A percentile compares a stretch with the other conserved stretches of the same genome.
phyloP scores from a whole-genome alignment of 2,797 vertebrate genomes.

The Astyanax mexicanus region DNA sequence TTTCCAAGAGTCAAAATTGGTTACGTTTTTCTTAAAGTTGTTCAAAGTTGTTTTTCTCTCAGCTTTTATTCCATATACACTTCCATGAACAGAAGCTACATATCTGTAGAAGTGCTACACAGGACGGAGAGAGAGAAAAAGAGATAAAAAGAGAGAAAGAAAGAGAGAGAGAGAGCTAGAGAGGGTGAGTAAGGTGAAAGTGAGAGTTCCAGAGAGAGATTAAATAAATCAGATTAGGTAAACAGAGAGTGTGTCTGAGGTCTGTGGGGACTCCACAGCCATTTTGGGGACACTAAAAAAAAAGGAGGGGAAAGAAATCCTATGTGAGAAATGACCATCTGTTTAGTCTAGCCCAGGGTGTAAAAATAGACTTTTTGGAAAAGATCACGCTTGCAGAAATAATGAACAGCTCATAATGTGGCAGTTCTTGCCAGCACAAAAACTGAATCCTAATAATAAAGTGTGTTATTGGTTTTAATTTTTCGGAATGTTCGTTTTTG shows the following conservation, averaged over 20 bases:
- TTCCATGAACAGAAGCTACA: not conserved
- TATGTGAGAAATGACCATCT: slow-evolving; percentile 8
- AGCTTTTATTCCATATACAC: not conserved
- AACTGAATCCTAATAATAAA: not conserved
- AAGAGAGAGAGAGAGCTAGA: not conserved
- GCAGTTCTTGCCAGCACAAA: not conserved
- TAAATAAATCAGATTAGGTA: not conserved
- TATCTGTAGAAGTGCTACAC: not conserved
- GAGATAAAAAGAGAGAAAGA: too few relatives aligned
- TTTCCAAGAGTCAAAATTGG: too few relatives aligned
- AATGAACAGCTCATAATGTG: not conserved
- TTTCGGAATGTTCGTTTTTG: too few relatives aligned
- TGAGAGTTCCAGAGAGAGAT: slow-evolving; percentile 19
- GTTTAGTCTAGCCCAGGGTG: not conserved
- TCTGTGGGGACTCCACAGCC: not conserved
- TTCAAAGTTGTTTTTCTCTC: too few relatives aligned
- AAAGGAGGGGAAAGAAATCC: not conserved
- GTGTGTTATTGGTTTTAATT: not conserved
- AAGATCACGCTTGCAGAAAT: not conserved
- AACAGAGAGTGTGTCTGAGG: not conserved
- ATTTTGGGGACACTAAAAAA: not conserved
- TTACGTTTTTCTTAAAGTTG: too few relatives aligned
- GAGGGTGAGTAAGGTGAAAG: not conserved
- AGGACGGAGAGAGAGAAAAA: not conserved
- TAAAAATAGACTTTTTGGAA: slow-evolving; percentile 1